Base-by-base conservation (phyloP, 2,888 invertebrate genomes). In the Drosophila niveifrons region DNA sequence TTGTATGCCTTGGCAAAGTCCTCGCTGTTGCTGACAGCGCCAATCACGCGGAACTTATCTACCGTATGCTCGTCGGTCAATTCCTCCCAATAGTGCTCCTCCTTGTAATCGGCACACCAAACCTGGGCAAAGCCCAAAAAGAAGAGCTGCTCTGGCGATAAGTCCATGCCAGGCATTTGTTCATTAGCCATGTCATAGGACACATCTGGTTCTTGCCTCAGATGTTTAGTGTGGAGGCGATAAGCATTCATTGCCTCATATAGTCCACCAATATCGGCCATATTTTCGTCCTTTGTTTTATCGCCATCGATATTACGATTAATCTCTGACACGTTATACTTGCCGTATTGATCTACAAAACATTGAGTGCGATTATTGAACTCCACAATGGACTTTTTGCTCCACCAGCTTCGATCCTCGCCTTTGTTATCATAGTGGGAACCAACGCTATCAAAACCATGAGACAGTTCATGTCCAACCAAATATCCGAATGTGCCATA, bases 391-490 rank as follows among this genome's bases (percentile, higher is more conserved):
- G 92, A 85, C 58, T 91, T 90, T 0, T 73, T 70, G 0, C 91
- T 79, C 91, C 90, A 91, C 91, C 92, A 91, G 39, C 81, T 72
- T 0, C 81, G 81, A 1, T 4, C 1, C 0, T 71, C 46, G 2
- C 90, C 88, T 1, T 17, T 66, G 15, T 85, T 78, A 29, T 91
- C 90, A 39, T 29, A 90, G 1, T 29, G 17, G 2, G 90, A 75
- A 0, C 92, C 92, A 0, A 72, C 61, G 2, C 82, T 79, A 61
- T 92, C 92, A 28, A 91, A 90, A 0, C 90, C 91, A 41, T 91
- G 92, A 0, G 91, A 91, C 18, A 92, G 70, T 68, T 92, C 91
- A 41, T 91, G 91, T 0, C 92, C 91, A 23, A 91, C 79, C 48
- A 92, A 52, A 28, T 85, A 91, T 0, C 92, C 91, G 2, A 91